These are phyloP conservation scores for Schizothorax lantsangensis DNA, from an alignment of 2,797 vertebrate genomes.

Conservation along the genomic window DNA sequence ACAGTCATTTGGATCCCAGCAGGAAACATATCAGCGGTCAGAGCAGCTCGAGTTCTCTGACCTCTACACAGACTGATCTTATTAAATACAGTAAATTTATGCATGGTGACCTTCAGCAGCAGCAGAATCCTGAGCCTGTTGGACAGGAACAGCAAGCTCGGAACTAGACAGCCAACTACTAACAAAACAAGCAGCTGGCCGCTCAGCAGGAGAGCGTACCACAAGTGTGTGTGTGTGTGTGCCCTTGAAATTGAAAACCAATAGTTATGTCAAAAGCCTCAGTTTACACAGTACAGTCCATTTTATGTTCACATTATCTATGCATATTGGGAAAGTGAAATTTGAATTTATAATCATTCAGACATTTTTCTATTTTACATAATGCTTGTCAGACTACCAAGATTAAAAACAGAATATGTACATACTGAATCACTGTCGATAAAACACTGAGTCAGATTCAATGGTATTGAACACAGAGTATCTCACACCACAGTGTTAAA, in stretches of 20 bases:
- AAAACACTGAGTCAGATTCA: background rate
- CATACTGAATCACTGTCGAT: background rate
- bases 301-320: background rate
- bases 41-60: constrained; percentile 44
- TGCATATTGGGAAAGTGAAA: background rate
- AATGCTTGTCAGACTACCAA: background rate
- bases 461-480: background rate
- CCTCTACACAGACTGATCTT: constrained; percentile 28
- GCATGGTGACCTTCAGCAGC: constrained; percentile 59
- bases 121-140: constrained; percentile 40
- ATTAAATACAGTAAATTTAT: constrained; percentile 27
- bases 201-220: constrained; percentile 48
- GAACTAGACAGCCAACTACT: constrained; percentile 48
- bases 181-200: constrained; percentile 63
- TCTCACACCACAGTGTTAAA: background rate
- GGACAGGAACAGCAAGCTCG: constrained; percentile 57
- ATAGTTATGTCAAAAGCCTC: constrained; percentile 34
- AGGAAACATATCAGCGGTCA: constrained; percentile 13
- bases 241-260: constrained; percentile 29
- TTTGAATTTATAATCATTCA: constrained; percentile 7
- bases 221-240: constrained; percentile 1
- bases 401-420: background rate
- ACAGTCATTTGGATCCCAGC: constrained; percentile 15
- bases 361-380: background rate
- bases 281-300: background rate